phyloP scores from a whole-genome alignment of 2,888 invertebrate genomes.

The Acheta domesticus region DNA sequence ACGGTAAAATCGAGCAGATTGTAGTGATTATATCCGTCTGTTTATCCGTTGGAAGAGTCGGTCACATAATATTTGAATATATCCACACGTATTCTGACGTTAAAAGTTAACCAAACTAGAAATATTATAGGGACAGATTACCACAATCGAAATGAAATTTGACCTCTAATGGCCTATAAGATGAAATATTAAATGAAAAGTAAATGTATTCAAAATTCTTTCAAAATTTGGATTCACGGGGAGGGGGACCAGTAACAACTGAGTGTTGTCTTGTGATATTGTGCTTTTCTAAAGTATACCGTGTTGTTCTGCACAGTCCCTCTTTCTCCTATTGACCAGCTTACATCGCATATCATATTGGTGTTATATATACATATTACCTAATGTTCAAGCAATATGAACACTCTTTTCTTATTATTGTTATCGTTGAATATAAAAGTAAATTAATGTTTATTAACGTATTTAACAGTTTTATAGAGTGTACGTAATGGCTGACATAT shows the following conservation, averaged over 20 bases:
- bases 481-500: slow-evolving; percentile 18
- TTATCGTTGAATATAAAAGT: slow-evolving; percentile 19
- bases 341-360: slow-evolving; percentile 18
- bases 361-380: slow-evolving; percentile 20
- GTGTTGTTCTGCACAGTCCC: slow-evolving; percentile 26
- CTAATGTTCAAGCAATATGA: slow-evolving; percentile 27
- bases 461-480: slow-evolving; percentile 18
- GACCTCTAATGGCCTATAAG: not conserved
- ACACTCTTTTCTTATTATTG: slow-evolving; percentile 23
- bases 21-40: not conserved
- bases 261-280: slow-evolving; percentile 29
- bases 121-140: not conserved
- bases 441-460: slow-evolving; percentile 10
- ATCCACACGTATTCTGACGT: not conserved
- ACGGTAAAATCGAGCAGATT: not conserved
- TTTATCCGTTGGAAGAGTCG: slow-evolving; percentile 3
- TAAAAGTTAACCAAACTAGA: not conserved
- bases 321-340: slow-evolving; percentile 20
- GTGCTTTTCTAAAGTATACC: slow-evolving; percentile 24
- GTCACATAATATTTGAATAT: not conserved
- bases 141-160: not conserved
- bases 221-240: not conserved
- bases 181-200: not conserved
- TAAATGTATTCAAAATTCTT: not conserved
- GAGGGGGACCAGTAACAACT: slow-evolving; percentile 22